phyloP scores from a whole-genome alignment of 2,888 invertebrate genomes.

The Catocala sponsa region DNA sequence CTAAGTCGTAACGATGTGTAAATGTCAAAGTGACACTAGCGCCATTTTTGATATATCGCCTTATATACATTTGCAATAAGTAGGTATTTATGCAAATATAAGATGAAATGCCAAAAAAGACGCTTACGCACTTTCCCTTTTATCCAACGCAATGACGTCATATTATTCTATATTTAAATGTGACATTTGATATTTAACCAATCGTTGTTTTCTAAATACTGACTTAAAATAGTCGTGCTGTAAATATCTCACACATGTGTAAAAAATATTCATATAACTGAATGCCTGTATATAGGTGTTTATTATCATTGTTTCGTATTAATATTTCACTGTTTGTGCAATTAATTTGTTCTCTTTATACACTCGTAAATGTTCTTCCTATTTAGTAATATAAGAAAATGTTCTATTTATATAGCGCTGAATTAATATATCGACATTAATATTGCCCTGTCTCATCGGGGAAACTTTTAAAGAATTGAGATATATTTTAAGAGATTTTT shows the following conservation, averaged over 20 bases:
- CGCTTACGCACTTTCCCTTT: not conserved
- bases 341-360: constrained; percentile 79
- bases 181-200: not conserved
- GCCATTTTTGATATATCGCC: no score
- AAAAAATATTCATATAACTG: constrained; percentile 26
- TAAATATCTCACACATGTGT: constrained; percentile 23
- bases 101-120: no score
- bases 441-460: constrained; percentile 62
- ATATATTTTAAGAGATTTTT: constrained; percentile 88
- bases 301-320: constrained; percentile 65
- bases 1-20: no score
- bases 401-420: constrained; percentile 81
- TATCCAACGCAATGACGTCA: not conserved
- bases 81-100: no score
- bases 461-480: constrained; percentile 74
- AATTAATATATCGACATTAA: constrained; percentile 71
- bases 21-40: no score
- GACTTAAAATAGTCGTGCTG: constrained; percentile 7
- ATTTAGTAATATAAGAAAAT: constrained; percentile 78
- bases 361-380: constrained; percentile 82
- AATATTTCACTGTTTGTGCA: constrained; percentile 80
- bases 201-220: constrained; percentile 1
- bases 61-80: no score
- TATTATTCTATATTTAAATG: not conserved
- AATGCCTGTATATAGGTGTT: constrained; percentile 45